Conservation (phyloP, 2,888 invertebrate species). For the Ferrisia virgata region DNA sequence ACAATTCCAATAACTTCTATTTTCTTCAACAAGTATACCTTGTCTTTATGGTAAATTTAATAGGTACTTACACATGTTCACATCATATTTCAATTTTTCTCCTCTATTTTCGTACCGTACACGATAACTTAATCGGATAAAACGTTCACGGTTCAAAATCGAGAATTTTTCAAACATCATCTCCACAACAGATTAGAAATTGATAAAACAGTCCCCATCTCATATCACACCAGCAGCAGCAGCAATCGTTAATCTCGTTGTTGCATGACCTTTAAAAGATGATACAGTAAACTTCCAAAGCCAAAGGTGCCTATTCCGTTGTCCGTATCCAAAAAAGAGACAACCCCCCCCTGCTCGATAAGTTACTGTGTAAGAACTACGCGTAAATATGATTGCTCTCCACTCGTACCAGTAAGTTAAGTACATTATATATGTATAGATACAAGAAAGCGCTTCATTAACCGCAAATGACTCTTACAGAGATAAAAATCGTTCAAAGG, state of each 20-base stretch:
- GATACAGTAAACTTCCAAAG: background rate
- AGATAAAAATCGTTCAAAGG: background rate
- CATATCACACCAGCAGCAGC: too few relatives aligned
- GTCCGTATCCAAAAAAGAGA: background rate
- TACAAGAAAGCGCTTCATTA: background rate
- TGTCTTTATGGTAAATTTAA: too few relatives aligned
- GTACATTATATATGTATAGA: background rate
- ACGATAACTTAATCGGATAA: too few relatives aligned
- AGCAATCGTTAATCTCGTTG: too few relatives aligned
- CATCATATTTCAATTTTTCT: too few relatives aligned
- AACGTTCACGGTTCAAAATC: too few relatives aligned
- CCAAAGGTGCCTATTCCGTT: background rate
- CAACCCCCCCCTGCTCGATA: too few relatives aligned
- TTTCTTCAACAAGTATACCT: too few relatives aligned
- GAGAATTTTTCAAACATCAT: background rate
- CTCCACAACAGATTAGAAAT: too few relatives aligned
- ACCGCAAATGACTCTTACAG: background rate
- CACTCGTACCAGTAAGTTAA: background rate
- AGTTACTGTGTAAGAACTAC: background rate
- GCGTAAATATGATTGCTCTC: background rate
- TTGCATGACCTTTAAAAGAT: background rate
- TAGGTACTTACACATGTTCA: too few relatives aligned
- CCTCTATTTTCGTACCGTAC: too few relatives aligned
- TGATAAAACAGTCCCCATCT: background rate
- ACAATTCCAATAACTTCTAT: too few relatives aligned